Evolutionary conservation across 2,797 vertebrate species (phyloP).

Genomic region (Eutrigla gurnardus): DNA sequence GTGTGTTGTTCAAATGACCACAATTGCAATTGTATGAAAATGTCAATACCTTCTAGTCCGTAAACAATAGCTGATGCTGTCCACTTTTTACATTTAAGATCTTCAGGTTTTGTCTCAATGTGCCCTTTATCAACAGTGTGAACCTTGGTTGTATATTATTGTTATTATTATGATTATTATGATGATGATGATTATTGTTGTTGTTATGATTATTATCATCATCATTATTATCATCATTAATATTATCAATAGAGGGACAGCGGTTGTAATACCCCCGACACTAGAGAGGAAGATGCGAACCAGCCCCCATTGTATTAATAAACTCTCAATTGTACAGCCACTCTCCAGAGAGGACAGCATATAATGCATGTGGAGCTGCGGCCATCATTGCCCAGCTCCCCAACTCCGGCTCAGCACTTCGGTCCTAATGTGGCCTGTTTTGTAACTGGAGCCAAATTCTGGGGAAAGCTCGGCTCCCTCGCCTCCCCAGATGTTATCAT

Average conservation of each 20-base stretch:
- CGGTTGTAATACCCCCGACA: neutral
- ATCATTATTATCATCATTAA: too few species aligned
- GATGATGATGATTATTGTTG: too few species aligned
- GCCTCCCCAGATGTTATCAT: slow-evolving; percentile 40
- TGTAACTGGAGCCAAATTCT: slow-evolving; percentile 32
- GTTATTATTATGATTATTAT: neutral
- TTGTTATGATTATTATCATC: too few species aligned
- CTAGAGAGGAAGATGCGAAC: neutral
- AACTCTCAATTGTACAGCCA: slow-evolving; percentile 14
- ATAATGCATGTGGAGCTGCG: slow-evolving; percentile 11
- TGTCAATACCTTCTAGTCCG: too few species aligned
- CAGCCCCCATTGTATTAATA: neutral
- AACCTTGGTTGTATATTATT: neutral
- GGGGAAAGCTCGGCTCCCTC: slow-evolving; percentile 18
- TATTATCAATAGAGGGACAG: neutral
- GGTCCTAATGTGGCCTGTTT: slow-evolving; percentile 20
- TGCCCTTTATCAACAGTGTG: neutral
- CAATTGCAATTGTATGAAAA: too few species aligned
- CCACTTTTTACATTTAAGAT: too few species aligned
- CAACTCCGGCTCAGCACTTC: slow-evolving; percentile 28
- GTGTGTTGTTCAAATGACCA: too few species aligned
- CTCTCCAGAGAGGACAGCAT: slow-evolving; percentile 3
- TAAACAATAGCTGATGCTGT: too few species aligned
- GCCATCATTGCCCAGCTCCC: slow-evolving; percentile 15
- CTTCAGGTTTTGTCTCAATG: too few species aligned